Conservation (phyloP, 2,888 invertebrate genomes). For the Dysmachus trigonus region DNA sequence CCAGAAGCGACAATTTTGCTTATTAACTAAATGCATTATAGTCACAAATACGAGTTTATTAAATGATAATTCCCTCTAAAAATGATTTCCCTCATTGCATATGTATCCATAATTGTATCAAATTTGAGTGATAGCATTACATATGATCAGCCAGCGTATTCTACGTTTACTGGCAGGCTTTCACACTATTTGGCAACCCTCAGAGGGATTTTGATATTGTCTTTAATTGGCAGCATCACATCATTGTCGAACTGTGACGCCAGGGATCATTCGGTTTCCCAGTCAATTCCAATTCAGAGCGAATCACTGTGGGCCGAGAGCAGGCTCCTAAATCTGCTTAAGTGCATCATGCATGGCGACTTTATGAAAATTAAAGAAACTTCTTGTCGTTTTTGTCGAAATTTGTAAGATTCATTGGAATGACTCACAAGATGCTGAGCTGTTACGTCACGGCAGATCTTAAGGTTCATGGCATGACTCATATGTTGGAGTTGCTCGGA, state of each 20-base stretch:
- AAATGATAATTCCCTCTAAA: neutral
- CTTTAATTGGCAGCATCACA: neutral
- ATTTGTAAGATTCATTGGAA: neutral
- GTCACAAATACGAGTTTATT: neutral
- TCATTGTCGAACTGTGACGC: neutral
- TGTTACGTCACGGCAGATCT: neutral
- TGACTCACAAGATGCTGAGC: constrained; percentile 1
- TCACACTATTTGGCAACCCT: neutral
- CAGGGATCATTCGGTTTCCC: constrained; percentile 5
- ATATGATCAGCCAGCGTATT: neutral
- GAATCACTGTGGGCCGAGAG: neutral
- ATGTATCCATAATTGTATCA: neutral
- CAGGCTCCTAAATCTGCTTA: neutral
- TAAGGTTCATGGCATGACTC: constrained; percentile 14
- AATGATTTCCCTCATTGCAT: neutral
- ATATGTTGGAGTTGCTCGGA: neutral
- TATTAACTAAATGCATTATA: too few relatives aligned
- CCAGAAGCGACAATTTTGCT: too few relatives aligned
- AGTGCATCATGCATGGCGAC: neutral
- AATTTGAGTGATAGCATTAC: neutral
- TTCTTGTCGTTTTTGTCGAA: neutral
- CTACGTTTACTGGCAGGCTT: neutral
- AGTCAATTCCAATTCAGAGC: constrained; percentile 2
- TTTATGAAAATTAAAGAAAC: neutral
- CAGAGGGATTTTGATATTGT: neutral